Conservation (phyloP, 2,888 invertebrate genomes). For the Drosophila hamatofila region DNA sequence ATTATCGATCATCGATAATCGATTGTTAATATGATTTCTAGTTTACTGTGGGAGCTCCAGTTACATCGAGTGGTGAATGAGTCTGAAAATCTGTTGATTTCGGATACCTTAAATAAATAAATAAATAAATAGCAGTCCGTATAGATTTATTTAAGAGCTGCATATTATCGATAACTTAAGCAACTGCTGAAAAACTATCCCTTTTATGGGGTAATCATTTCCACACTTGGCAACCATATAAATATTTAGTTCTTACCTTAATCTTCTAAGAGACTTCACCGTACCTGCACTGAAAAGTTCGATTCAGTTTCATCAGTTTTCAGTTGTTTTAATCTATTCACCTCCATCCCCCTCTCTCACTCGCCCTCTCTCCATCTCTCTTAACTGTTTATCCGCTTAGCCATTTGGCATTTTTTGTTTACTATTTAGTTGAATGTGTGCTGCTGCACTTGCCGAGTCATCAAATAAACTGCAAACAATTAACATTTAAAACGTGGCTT, state of each 20-base stretch:
- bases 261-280: no score
- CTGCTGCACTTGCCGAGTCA: constrained; percentile 21
- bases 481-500: constrained; percentile 65
- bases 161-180: not conserved
- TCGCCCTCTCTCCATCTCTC: not conserved
- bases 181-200: no score
- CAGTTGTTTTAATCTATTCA: not conserved
- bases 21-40: not conserved
- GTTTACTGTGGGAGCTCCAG: not conserved
- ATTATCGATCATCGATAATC: not conserved
- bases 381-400: not conserved
- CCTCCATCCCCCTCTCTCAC: not conserved
- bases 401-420: not conserved
- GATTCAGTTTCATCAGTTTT: not conserved
- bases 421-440: not conserved
- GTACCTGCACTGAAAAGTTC: not conserved
- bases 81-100: no score
- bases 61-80: no score
- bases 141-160: no score
- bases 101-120: no score
- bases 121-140: no score
- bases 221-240: no score
- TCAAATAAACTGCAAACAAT: constrained; percentile 56
- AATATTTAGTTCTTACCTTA: no score
- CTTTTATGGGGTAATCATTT: no score